Evolutionary conservation across 2,888 invertebrate genomes (phyloP), one percentile per base, ranked within the genome.

Genomic region (Eristalis intricaria): DNA sequence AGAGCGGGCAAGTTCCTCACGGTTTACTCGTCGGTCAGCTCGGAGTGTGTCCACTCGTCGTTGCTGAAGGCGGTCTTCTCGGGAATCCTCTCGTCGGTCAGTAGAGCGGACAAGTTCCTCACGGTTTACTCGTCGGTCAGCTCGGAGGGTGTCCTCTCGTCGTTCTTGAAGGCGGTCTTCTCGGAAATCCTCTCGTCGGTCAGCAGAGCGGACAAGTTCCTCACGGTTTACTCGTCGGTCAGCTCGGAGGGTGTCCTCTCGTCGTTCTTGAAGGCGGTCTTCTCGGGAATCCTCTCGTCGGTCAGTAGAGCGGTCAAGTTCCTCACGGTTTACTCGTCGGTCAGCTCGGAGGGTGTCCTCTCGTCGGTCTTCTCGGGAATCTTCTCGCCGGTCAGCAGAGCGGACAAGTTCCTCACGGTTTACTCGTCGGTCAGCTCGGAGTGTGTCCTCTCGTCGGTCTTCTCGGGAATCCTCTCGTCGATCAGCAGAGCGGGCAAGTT

Each of bases 91-190:
- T 38, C 11, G 38, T 38, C 38, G 38, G 11, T 38, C 38, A 38
- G 38, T 7, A 11, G 38, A 38, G 38, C 38, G 38, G 38, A 7
- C 38, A 38, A 38, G 38, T 3, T 38, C 38, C 5, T 38, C 40
- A 4, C 13, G 10, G 13, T 3, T 40, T 3, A 40, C 13, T 40
- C 40, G 11, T 15, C 40, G 11, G 13, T 40, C 40, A 40, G 40
- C 40, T 40, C 11, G 40, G 40, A 10, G 15, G 13, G 40, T 40
- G 15, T 69, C 78, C 61, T 63, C 29, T 69, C 78, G 69, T 77
- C n/a, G n/a, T n/a, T n/a, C n/a, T n/a, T n/a, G n/a, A n/a, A n/a
- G n/a, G n/a, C 78, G 13, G 29, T 40, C 11, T 13, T 40, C 40
- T 40, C 13, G 61, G 10, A 50, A 29, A 10, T 63, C 63, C 38